Conservation (phyloP, 2,113 vertebrate genomes). For the Artemisiospiza belli region DNA sequence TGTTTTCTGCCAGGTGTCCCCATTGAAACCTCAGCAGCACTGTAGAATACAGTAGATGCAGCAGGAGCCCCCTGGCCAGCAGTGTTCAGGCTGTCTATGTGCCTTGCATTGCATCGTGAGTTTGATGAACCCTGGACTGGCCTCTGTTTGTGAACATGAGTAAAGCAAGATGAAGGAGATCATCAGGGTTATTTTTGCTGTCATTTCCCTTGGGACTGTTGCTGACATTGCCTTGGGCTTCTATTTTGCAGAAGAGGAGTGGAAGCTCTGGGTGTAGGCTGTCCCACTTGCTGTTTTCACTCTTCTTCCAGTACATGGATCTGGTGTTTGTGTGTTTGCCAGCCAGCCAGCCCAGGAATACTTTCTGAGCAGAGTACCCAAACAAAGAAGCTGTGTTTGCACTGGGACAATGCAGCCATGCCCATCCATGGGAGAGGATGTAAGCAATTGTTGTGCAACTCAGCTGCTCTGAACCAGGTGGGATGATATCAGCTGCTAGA, state of each 20-base stretch:
- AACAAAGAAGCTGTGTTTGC: neutral
- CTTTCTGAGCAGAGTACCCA: neutral
- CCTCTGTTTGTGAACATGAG: neutral
- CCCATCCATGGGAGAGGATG: neutral
- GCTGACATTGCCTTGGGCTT: neutral
- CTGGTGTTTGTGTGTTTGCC: neutral
- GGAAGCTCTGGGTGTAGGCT: neutral
- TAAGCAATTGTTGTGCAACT: neutral
- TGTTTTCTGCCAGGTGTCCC: neutral
- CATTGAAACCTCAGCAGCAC: neutral
- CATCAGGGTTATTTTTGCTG: neutral
- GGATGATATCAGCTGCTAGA: neutral
- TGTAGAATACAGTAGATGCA: neutral
- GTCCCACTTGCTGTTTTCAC: neutral
- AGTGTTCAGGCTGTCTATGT: neutral
- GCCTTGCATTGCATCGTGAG: fast-evolving
- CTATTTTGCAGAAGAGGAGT: neutral
- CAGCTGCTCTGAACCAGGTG: neutral
- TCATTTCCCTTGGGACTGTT: neutral
- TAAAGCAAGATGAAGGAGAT: neutral
- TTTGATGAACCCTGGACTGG: neutral
- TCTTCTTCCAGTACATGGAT: neutral
- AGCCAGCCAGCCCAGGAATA: neutral
- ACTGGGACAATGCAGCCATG: neutral
- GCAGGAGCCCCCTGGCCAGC: neutral